Evolutionary conservation across 2,797 vertebrate genomes (phyloP).

Genomic region (Cetoscarus ocellatus): DNA sequence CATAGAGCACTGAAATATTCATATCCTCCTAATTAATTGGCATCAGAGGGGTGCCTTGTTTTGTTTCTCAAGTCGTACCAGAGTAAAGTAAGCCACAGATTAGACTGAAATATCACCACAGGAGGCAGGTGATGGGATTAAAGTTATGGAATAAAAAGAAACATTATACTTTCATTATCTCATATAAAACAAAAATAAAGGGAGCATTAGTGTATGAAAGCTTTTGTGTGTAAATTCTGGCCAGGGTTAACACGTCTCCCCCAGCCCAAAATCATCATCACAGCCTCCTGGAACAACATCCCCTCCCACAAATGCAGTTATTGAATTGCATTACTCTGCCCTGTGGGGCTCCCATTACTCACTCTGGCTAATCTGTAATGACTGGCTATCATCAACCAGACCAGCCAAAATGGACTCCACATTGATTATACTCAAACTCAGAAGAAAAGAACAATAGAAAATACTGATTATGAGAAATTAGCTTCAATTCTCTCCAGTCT

Average conservation of each 20-base stretch:
- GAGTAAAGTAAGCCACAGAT: conserved; percentile 76
- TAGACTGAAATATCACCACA: conserved; percentile 73
- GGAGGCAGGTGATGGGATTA: conserved; percentile 55
- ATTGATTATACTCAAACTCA: conserved; percentile 80
- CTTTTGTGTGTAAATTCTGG: conserved; percentile 32
- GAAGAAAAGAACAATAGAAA: conserved; percentile 58
- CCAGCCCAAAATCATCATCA: conserved; percentile 30
- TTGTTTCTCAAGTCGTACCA: conserved; percentile 73
- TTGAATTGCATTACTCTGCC: conserved; percentile 82
- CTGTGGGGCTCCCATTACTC: conserved; percentile 84
- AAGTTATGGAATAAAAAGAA: conserved; percentile 64
- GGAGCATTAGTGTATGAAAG: conserved; percentile 9
- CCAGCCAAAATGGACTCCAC: conserved; percentile 74
- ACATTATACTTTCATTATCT: conserved; percentile 64
- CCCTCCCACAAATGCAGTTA: conserved; percentile 73
- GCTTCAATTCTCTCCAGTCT: conserved; percentile 57
- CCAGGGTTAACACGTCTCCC: conserved; percentile 24
- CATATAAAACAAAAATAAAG: conserved; percentile 43
- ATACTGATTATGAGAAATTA: conserved; percentile 66
- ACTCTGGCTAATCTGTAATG: conserved; percentile 85
- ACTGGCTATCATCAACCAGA: conserved; percentile 82
- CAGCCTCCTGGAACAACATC: conserved; percentile 13
- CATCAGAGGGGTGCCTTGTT: conserved; percentile 77
- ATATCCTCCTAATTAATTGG: conserved; percentile 86
- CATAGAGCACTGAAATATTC: conserved; percentile 86